Evolutionary conservation across 2,888 invertebrate genomes (phyloP), one percentile per base, ranked within the genome.

Genomic region (Oegoconia quadripuncta): DNA sequence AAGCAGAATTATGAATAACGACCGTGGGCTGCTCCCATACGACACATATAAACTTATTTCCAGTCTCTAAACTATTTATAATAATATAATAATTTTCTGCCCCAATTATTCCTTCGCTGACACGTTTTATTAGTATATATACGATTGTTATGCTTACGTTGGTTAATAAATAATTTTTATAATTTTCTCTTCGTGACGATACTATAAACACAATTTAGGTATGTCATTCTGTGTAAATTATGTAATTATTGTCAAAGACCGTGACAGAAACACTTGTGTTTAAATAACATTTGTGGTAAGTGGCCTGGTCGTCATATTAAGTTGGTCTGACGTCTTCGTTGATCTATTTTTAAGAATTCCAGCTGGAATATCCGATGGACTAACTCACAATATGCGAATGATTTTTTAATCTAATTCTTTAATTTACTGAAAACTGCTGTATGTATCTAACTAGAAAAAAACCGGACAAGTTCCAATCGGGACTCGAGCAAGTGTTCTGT

Each of bases 31-130:
- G 81, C 68, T 72, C 68, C 63, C 69, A 62, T 64, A 67, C 62
- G 75, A 77, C 78, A 74, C 60, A 61, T 67, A 77, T 80, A 78
- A 82, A 82, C 83, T 80, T 73, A 82, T 74, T 68, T 65, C 64
- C 66, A 71, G 73, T 41, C 58, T 73, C 70, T 78, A 82, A 83
- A 84, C 86, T 86, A 86, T 84, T 84, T 84, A 82, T 81, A 82
- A 74, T 77, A 86, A 74, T 78, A 82, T 82, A 80, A 86, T 86
- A 83, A 83, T 81, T 84, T 77, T 73, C 70, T 63, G 74, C 70
- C 68, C 86, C 86, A 86, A 86, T 86, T 86, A 87, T 84, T 82
- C 65, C 61, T 50, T 48, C 52, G 75, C 73, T 75, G 86, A 84
- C 84, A 84, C 73, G 64, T 83, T 86, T 84, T 84, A 84, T 84